Conservation (phyloP, 2,113 vertebrate genomes). For the Heterochromis multidens region DNA sequence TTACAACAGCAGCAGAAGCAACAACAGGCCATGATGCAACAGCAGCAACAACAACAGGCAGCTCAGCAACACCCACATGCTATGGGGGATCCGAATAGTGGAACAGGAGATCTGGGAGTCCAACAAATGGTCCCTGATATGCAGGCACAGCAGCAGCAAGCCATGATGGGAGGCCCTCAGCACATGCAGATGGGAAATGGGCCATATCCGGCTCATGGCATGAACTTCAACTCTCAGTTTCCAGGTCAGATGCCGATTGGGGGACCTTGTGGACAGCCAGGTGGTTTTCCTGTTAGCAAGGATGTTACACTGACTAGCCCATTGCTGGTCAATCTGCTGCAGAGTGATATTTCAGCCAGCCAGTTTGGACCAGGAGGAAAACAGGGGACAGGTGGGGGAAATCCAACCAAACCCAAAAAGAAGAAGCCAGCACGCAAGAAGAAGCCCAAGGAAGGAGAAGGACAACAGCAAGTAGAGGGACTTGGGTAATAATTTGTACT, state of each 20-base stretch:
- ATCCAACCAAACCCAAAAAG: conserved; percentile 93
- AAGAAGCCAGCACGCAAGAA: conserved; percentile 97
- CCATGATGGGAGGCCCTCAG: conserved; percentile 84
- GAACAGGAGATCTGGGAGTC: conserved; percentile 79
- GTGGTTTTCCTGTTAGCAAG: conserved; percentile 91
- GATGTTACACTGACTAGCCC: conserved; percentile 97
- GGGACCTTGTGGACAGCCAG: conserved; percentile 83
- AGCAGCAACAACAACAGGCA: conserved; percentile 75
- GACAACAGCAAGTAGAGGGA: conserved; percentile 85
- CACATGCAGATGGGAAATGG: conserved; percentile 95
- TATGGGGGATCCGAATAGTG: conserved; percentile 79
- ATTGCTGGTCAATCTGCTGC: conserved; percentile 93
- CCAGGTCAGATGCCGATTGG: conserved; percentile 86
- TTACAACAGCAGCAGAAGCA: conserved; percentile 74
- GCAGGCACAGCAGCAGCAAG: conserved; percentile 86
- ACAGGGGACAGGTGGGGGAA: conserved; percentile 79
- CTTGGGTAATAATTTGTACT: conserved; percentile 80
- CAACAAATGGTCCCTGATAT: conserved; percentile 92
- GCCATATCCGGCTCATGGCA: conserved; percentile 89
- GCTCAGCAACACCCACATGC: conserved; percentile 80
- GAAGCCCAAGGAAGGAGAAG: conserved; percentile 82
- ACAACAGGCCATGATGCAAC: conserved; percentile 69
- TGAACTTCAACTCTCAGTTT: conserved; percentile 85
- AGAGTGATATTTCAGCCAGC: conserved; percentile 96
- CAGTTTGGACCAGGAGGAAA: conserved; percentile 97